phyloP scores from a whole-genome alignment of 2,888 invertebrate species.

The Drosophila picticornis region DNA sequence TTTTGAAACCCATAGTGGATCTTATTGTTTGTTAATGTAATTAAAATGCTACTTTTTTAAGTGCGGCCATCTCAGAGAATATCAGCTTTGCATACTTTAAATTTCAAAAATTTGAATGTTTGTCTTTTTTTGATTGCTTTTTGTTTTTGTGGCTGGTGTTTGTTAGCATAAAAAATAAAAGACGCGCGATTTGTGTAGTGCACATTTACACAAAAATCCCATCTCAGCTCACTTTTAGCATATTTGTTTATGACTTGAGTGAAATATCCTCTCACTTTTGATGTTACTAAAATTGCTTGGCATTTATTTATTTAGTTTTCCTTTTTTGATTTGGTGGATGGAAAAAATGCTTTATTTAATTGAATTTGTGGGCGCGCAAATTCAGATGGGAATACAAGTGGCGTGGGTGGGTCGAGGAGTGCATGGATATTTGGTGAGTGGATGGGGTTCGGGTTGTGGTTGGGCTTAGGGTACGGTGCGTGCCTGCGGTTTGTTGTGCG shows the following conservation, averaged over 20 bases:
- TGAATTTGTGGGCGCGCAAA: slow-evolving; percentile 31
- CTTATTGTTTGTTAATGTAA: neutral
- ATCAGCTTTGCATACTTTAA: neutral
- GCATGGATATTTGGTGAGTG: neutral
- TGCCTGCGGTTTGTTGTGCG: slow-evolving; percentile 60
- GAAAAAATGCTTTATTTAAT: slow-evolving; percentile 39
- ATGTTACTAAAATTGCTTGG: slow-evolving; percentile 11
- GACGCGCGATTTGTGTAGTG: neutral
- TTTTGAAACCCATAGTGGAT: neutral
- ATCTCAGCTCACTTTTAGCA: neutral
- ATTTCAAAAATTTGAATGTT: neutral
- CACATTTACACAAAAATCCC: neutral
- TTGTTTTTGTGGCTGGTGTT: neutral
- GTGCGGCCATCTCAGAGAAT: neutral
- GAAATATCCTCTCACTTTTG: slow-evolving; percentile 23
- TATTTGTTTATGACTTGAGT: slow-evolving; percentile 5
- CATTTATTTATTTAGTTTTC: neutral
- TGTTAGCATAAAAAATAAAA: neutral
- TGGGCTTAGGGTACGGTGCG: slow-evolving; percentile 35
- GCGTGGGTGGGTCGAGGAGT: neutral
- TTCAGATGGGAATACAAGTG: neutral
- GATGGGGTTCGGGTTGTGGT: neutral
- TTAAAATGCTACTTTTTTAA: neutral
- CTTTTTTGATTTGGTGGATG: neutral
- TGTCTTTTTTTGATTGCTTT: too few species aligned